Evolutionary conservation across 2,888 invertebrate species (phyloP), one percentile per base, ranked within the genome.

Genomic region (Frankliniella intonsa): DNA sequence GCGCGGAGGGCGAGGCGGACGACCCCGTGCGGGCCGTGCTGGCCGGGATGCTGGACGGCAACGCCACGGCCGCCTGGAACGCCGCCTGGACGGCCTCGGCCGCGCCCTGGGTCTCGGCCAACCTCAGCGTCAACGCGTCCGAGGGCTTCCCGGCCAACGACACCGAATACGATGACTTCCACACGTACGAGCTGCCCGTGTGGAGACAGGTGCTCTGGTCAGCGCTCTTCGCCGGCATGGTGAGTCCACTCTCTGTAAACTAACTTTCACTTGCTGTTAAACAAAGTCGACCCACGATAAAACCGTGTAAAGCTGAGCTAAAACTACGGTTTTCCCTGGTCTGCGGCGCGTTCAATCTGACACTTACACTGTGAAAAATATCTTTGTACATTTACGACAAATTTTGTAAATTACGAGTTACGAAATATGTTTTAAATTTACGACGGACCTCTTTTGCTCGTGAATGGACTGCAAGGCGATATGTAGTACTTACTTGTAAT

Each of bases 141-240:
- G 25, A 22, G 5, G 69, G 25, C 69, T 76, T 76, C 69, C 69
- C 69, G 22, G 22, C 22, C 69, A 76, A 76, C 69, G 69, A 76
- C 69, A 76, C 69, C 69, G 69, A 76, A 14, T 38, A 38, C 38
- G 38, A 38, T 5, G 38, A 38, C 55, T 55, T 19, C 55, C 69
- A 76, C 25, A 25, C 25, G 22, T 76, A 76, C 69, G 69, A 25
- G 69, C 69, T 76, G 69, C 69, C 69, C 69, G 25, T 76, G 11
- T 76, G 69, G 69, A 76, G 69, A 22, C 69, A 76, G 69, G 25
- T 76, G 22, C 69, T 76, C 25, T 76, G 69, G 69, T 25, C 22
- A 22, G 69, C 25, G 25, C 69, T 76, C 25, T 76, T 76, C 25
- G 69, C 69, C 25, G 69, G 69, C 69, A 76, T 76, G 69, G 69